A percentile compares a stretch with the other conserved stretches of the same genome.
Conservation (phyloP, 2,113 vertebrate genomes). For the Prietella phreatophila region DNA sequence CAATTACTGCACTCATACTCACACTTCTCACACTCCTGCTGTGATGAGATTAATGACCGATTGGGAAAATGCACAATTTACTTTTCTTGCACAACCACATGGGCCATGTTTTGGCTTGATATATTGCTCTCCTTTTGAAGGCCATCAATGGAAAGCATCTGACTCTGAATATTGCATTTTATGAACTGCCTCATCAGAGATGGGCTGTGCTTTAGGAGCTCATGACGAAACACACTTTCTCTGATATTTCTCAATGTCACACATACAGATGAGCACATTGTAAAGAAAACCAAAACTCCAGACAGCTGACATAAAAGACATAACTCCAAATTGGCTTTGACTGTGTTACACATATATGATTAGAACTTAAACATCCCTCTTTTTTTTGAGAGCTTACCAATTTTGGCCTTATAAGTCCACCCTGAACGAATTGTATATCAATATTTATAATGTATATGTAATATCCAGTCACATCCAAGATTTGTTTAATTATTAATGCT, state of each 20-base stretch:
- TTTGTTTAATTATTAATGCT: neutral
- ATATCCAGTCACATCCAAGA: conserved; percentile 1
- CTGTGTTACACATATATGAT: neutral
- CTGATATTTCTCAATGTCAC: neutral
- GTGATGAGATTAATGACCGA: neutral
- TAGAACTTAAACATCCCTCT: neutral
- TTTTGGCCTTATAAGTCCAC: neutral
- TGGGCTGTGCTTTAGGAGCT: neutral
- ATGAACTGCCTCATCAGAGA: neutral
- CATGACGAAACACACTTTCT: neutral
- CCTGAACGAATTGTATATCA: neutral
- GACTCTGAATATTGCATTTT: neutral
- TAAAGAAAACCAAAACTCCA: neutral
- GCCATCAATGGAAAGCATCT: neutral
- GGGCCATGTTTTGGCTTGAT: neutral
- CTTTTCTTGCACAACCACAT: conserved; percentile 33
- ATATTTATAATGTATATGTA: neutral
- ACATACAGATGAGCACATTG: neutral
- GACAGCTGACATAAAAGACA: neutral
- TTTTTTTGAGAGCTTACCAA: neutral
- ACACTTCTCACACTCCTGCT: conserved; percentile 32
- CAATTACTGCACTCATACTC: conserved; percentile 19
- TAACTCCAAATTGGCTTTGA: neutral
- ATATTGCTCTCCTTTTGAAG: neutral
- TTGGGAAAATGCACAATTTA: neutral